Base-by-base conservation (phyloP, 2,888 invertebrate genomes). In the Caenorhabditis auriculariae region DNA sequence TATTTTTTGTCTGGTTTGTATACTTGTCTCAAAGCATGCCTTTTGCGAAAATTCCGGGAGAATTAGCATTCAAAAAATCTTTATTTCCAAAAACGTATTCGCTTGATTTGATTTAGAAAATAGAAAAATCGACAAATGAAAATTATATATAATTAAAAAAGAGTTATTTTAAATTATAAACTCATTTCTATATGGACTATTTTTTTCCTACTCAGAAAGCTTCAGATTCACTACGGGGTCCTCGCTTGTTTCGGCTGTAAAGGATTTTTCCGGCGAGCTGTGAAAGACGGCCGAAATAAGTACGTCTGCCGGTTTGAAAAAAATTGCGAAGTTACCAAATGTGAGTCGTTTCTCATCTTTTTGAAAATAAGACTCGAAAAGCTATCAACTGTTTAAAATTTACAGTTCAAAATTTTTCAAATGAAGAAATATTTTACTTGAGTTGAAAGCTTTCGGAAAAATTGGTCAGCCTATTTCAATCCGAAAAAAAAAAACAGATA, bases 241-340 rank as follows among this genome's bases (percentile, higher is more conserved):
- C 60, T 77, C 19, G 77, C 75, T 4, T 77, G 77, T 55, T 77
- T 77, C 51, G 75, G 75, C 1, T 74, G 72, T 43, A 71, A 74
- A 58, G 77, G 77, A 17, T 77, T 77, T 56, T 77, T 77, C 45
- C 69, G 77, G 9, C 54, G 77, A 41, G 77, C 76, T 2, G 77
- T 77, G 7, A 77, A 77, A 60, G 75, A 77, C 38, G 77, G 77
- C 2, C 48, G 77, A 24, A 77, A 77, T 52, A 77, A 77, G 47
- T 77, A 77, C 50, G 69, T 75, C 38, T 77, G 77, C 48, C 58
- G 77, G 28, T 77, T 76, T 41, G 76, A 76, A 23, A 74, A 68
- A 44, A 64, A 64, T 23, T 77, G 77, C 44, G 66, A 66, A 32
- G 77, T 77, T 7, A 76, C 60, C 47, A 76, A 76, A 58, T 72